Evolutionary conservation across 1,140 invertebrate species (phyloP).

Genomic region (Halotydeus destructor): DNA sequence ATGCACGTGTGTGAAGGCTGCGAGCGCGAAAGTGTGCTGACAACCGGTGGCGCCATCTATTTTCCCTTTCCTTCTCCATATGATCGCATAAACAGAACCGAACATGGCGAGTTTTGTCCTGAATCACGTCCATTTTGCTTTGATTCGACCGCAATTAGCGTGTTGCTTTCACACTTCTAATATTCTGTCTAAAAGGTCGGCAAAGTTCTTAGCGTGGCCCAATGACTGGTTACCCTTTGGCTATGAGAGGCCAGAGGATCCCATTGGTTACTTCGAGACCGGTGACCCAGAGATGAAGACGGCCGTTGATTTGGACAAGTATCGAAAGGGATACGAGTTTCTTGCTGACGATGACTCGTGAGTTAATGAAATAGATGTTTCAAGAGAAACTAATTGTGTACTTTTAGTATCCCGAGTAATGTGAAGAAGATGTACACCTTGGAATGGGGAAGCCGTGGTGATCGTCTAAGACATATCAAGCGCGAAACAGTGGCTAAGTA

Average conservation of each 20-base stretch:
- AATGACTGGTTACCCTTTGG: constrained; percentile 16
- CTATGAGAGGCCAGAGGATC: constrained; percentile 9
- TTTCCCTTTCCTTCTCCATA: no score
- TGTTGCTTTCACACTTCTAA: no score
- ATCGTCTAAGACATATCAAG: no score
- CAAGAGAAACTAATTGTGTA: not conserved
- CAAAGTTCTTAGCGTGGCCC: constrained; percentile 13
- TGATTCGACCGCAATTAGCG: no score
- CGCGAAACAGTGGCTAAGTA: constrained; percentile 7
- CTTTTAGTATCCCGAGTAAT: not conserved
- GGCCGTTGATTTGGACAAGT: not conserved
- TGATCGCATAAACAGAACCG: no score
- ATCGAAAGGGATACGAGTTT: constrained; percentile 6
- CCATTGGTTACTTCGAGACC: constrained; percentile 4
- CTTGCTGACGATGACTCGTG: not conserved
- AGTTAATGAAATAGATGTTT: not conserved
- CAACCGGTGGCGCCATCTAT: no score
- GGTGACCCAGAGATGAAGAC: constrained; percentile 11
- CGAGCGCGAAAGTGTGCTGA: no score
- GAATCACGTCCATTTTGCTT: no score
- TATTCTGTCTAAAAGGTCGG: no score
- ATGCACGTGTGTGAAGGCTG: no score
- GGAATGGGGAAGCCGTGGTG: no score
- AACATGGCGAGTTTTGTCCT: no score
- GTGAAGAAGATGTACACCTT: constrained; percentile 9